A percentile compares a stretch with the other conserved stretches of the same genome.
Evolutionary conservation across 2,797 vertebrate genomes (phyloP).

Genomic region (Setipinna tenuifilis): DNA sequence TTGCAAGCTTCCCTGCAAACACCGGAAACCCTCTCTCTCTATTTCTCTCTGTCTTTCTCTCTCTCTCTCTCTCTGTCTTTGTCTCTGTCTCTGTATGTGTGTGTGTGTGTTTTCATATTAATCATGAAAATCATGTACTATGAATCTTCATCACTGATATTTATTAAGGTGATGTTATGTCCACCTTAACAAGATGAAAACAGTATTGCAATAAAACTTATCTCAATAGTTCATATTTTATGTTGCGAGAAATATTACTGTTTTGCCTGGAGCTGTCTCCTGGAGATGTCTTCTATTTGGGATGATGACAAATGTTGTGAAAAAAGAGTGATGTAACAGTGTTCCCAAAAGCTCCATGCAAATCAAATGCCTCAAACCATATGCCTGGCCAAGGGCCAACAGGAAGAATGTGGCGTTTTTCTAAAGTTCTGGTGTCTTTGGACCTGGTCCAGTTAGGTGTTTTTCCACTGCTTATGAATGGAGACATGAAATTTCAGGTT

Average conservation of each 20-base stretch:
- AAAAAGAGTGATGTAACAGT: not conserved
- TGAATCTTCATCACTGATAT: not conserved
- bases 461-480: slow-evolving; percentile 16
- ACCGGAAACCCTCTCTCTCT: not conserved
- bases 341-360: not conserved
- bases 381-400: not conserved
- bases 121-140: not conserved
- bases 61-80: no score
- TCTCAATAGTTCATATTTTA: not conserved
- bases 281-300: not conserved
- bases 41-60: no score
- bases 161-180: no score
- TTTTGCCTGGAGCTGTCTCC: no score
- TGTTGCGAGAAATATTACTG: not conserved
- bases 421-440: not conserved
- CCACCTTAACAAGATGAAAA: not conserved
- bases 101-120: no score
- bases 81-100: no score
- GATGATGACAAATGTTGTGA: not conserved
- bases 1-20: not conserved
- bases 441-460: not conserved
- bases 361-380: not conserved
- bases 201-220: not conserved
- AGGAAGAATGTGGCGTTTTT: not conserved
- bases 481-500: not conserved